phyloP scores from a whole-genome alignment of 2,888 invertebrate genomes.

The Cheilosia vulpina region DNA sequence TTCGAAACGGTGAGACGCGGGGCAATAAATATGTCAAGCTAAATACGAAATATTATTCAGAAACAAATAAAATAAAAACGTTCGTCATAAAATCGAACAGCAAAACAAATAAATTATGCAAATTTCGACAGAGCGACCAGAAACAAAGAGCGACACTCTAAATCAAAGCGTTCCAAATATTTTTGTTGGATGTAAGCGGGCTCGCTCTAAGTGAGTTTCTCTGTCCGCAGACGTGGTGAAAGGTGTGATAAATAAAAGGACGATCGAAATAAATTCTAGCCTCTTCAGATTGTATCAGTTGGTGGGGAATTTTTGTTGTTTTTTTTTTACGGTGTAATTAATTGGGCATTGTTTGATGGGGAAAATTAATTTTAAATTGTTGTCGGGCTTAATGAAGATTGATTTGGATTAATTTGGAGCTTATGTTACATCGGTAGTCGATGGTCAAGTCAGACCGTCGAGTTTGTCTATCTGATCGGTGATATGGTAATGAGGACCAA shows the following conservation, averaged over 20 bases:
- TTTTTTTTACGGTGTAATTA: conserved; percentile 8
- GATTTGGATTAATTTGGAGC: conserved; percentile 24
- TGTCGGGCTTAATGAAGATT: conserved; percentile 45
- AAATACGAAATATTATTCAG: conserved; percentile 71
- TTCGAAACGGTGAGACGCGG: neutral
- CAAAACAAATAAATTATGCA: conserved; percentile 74
- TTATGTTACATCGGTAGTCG: neutral
- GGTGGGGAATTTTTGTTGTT: neutral
- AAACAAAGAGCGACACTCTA: conserved; percentile 33
- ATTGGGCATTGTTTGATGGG: conserved; percentile 10
- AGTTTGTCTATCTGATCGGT: neutral
- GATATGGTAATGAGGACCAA: too few relatives aligned
- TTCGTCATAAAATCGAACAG: conserved; percentile 74
- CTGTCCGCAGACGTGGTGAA: neutral
- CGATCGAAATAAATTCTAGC: conserved; percentile 29
- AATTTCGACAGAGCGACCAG: conserved; percentile 63
- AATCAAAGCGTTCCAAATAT: conserved; percentile 34
- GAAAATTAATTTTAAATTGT: conserved; percentile 12
- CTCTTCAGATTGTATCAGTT: conserved; percentile 15
- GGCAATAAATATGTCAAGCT: conserved; percentile 63
- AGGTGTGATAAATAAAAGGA: conserved; percentile 20
- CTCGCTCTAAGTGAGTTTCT: conserved; percentile 11
- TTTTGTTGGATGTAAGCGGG: neutral
- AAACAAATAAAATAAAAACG: conserved; percentile 34
- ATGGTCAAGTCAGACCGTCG: neutral